phyloP scores from a whole-genome alignment of 2,797 vertebrate genomes.

The Neostethus bicornis region DNA sequence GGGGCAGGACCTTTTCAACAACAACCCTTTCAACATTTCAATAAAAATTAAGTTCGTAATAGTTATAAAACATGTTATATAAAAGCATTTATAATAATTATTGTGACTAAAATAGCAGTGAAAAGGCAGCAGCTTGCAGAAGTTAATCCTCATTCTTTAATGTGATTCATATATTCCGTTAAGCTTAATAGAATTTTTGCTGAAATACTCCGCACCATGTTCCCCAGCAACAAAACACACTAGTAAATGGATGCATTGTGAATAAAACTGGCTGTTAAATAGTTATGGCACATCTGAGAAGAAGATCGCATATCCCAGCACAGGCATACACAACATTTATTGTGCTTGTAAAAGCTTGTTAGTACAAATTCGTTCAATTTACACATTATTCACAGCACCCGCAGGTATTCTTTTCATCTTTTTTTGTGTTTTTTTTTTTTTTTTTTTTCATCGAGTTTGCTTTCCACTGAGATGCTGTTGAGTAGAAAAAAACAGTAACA shows the following conservation, averaged over 20 bases:
- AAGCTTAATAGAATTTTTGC: neutral
- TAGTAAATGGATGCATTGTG: neutral
- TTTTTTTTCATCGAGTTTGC: neutral
- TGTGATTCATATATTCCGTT: neutral
- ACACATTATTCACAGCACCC: neutral
- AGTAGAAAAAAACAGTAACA: conserved; percentile 1
- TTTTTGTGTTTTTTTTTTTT: neutral
- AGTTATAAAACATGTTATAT: too few relatives aligned
- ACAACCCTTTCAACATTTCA: too few relatives aligned
- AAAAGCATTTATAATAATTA: too few relatives aligned
- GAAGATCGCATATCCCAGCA: neutral
- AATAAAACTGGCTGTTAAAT: neutral
- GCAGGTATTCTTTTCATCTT: neutral
- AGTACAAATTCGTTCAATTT: neutral
- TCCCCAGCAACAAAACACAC: neutral
- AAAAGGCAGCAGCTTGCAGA: neutral
- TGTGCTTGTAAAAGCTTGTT: too few relatives aligned
- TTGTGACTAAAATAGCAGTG: neutral
- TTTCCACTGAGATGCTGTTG: neutral
- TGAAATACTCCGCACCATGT: neutral
- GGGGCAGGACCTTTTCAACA: too few relatives aligned
- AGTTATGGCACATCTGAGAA: neutral
- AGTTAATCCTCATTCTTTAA: neutral
- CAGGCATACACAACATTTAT: neutral
- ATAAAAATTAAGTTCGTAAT: too few relatives aligned